Evolutionary conservation across 2,797 vertebrate species (phyloP), one percentile per base, ranked within the genome.

Genomic region (Aselliscus stoliczkanus): DNA sequence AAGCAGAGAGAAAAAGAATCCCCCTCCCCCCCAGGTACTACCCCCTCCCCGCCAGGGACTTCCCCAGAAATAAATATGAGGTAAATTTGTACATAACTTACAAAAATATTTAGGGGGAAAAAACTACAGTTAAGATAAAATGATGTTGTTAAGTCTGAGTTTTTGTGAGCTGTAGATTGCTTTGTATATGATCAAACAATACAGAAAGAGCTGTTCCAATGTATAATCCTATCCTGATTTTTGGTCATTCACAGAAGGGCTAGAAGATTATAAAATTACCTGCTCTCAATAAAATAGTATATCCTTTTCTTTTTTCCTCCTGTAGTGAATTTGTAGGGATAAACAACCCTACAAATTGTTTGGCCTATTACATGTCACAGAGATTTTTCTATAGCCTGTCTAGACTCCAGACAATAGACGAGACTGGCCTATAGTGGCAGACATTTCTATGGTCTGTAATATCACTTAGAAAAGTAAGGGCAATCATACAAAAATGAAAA

Each of bases 331-430:
- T 96, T 95, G 94, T 92, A 97, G 92, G 75, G 94, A 96, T 97
- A 97, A 98, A 97, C 86, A 98, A 96, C 75, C 82, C 70, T 96
- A 62, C 96, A 93, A 98, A 96, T 93, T 93, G 95, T 97, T 96
- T 96, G 82, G 84, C 93, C 95, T 93, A 97, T 96, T 97, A 97
- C 97, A 97, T 94, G 94, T 97, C 98, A 97, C 98, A 94, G 88
- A 97, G 94, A 94, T 88, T 93, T 97, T 98, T 98, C 97, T 98
- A 75, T 90, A 97, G 97, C 84, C 88, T 5, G 93, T 98, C 98
- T 98, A 97, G 98, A 98, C 97, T 98, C 84, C 94, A 98, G 96
- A 98, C 97, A 98, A 98, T 97, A 97, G 95, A 47, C 50, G 58
- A 96, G 96, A 97, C 96, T 81, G 96, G 97, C 91, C 97, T 84